Evolutionary conservation across 2,797 vertebrate species (phyloP).

Genomic region (Loriculus beryllinus): DNA sequence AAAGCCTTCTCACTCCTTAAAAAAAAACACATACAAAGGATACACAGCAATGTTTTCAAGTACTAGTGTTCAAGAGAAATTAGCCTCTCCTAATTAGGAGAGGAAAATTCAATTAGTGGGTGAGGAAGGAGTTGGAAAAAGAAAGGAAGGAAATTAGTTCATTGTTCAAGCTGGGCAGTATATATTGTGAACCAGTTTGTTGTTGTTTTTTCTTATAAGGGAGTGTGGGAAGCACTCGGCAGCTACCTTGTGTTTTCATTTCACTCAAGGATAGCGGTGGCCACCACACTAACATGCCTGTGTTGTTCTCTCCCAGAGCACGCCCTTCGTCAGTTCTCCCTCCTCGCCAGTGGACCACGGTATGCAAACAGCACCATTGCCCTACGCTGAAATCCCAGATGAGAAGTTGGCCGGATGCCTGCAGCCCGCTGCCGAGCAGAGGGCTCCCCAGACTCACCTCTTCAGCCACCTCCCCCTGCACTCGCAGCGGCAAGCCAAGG

Average conservation of each 20-base stretch:
- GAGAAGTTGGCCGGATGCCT: constrained; percentile 69
- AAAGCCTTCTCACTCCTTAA: background rate
- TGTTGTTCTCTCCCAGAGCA: constrained; percentile 50
- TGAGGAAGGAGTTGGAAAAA: background rate
- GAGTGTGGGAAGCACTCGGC: background rate
- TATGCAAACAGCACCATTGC: constrained; percentile 42
- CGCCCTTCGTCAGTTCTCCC: background rate
- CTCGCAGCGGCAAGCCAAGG: constrained; percentile 88
- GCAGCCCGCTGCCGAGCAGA: constrained; percentile 42
- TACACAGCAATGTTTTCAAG: background rate
- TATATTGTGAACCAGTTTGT: background rate
- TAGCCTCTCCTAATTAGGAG: background rate
- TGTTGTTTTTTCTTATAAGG: background rate
- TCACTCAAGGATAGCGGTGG: fast-evolving
- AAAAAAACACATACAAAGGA: background rate
- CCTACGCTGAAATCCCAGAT: constrained; percentile 57
- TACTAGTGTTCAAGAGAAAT: background rate
- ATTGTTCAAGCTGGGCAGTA: background rate
- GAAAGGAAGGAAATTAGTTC: constrained; percentile 20
- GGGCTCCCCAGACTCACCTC: constrained; percentile 82
- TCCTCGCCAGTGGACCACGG: constrained; percentile 70
- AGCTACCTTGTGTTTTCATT: background rate
- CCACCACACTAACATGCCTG: background rate
- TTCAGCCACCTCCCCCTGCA: constrained; percentile 97
- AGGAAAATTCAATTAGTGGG: constrained; percentile 23